Base-by-base conservation (phyloP, 1,140 invertebrate species). In the Mesaphorura yosii region DNA sequence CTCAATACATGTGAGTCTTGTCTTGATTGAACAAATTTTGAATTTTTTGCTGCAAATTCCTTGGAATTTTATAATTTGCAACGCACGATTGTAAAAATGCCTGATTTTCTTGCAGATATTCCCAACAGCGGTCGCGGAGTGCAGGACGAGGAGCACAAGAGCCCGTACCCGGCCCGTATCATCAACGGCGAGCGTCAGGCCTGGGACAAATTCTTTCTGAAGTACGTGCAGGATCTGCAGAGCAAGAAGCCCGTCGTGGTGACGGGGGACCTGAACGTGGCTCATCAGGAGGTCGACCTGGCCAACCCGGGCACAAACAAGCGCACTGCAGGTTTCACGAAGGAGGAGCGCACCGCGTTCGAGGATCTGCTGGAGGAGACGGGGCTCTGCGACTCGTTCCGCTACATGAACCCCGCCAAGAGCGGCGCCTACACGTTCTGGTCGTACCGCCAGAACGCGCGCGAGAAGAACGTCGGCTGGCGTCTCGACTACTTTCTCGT, bases 211-310 rank as follows among this genome's bases (percentile, higher is more conserved):
- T 72, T 77, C 23, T 90, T 98, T 66, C 76, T 79, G 54, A 73
- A 78, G 19, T 82, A 84, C 67, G 67, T 97, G 7, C 80, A 84
- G 64, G 70, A 81, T 44, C 73, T 98, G 19, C 88, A 98, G 72
- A 72, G 76, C 51, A 82, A 84, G 45, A 98, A 99, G 69, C 89
- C 93, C 15, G 88, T 98, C 0, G 84, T 98, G 44, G 76, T 96
- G 58, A 89, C 84, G 68, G 94, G 95, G 1, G 95, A 98, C 71
- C 81, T 98, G 75, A 98, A 98, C 74, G 94, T 98, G 4, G 84
- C 93, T 41, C 94, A 98, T 70, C 71, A 83, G 61, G 87, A 69
- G 69, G 46, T 58, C 89, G 93, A 98, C 78, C 72, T 98, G 55
- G 80, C 82, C 14, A 97, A 98, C 76, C 93, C 95, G 2, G 92